phyloP scores from a whole-genome alignment of 2,797 vertebrate species.

The Stomatorhinus walkeri region DNA sequence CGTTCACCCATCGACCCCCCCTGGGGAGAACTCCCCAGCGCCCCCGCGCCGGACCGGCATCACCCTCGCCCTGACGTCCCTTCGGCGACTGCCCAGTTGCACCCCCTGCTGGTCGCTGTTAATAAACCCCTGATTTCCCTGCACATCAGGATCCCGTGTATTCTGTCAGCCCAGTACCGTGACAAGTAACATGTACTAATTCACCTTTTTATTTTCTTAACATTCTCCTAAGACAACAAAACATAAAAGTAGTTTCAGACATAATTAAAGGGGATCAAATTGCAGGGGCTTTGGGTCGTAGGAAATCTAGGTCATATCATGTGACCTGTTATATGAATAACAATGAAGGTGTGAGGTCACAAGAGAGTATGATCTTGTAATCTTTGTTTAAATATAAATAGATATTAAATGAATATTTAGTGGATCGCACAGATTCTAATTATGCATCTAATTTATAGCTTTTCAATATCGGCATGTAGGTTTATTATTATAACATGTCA shows the following conservation, averaged over 20 bases:
- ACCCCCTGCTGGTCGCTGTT: too few species aligned
- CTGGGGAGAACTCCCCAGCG: too few species aligned
- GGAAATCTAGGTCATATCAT: conserved; percentile 37
- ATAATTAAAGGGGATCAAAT: conserved; percentile 11
- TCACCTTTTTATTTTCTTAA: conserved; percentile 10
- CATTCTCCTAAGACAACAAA: conserved; percentile 17
- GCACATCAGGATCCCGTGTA: too few species aligned
- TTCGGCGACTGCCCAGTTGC: too few species aligned
- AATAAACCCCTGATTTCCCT: too few species aligned
- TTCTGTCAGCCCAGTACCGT: too few species aligned
- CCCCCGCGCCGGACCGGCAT: too few species aligned
- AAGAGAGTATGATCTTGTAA: conserved; percentile 24
- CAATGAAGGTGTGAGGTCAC: conserved; percentile 27
- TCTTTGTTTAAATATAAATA: background rate
- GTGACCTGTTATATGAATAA: conserved; percentile 33
- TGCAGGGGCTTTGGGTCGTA: conserved; percentile 1
- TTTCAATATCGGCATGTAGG: background rate
- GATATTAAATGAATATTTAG: background rate
- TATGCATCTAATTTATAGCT: background rate
- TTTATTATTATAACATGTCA: background rate
- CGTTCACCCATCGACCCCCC: too few species aligned
- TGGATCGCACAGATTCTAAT: background rate
- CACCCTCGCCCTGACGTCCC: too few species aligned
- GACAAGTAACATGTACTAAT: background rate
- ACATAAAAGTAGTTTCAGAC: conserved; percentile 23